Conservation (phyloP, 2,113 vertebrate species). For the Anarrhichthys ocellatus region DNA sequence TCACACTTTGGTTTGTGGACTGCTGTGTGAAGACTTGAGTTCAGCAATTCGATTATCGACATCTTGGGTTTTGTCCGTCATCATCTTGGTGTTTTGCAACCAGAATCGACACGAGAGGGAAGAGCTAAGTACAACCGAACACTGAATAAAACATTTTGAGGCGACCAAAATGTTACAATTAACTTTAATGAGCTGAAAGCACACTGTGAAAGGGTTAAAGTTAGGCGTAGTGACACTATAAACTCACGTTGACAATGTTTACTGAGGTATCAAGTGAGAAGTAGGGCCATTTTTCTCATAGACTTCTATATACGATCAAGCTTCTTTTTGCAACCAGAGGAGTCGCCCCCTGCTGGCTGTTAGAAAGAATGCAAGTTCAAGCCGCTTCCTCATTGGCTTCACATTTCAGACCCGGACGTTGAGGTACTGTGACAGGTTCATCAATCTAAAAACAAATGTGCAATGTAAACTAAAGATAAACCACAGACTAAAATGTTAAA, state of each 20-base stretch:
- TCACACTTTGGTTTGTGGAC: neutral
- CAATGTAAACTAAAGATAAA: neutral
- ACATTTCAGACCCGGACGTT: neutral
- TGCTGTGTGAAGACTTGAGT: neutral
- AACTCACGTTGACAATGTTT: no score
- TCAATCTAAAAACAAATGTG: neutral
- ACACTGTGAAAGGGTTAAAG: no score
- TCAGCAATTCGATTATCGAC: neutral
- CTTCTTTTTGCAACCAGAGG: no score
- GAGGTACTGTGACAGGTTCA: neutral
- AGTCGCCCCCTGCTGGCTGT: no score
- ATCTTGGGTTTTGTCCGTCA: no score
- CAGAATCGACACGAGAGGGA: neutral
- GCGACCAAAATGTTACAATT: neutral
- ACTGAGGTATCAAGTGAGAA: no score
- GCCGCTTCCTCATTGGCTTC: neutral
- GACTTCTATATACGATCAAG: no score
- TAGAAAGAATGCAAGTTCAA: neutral
- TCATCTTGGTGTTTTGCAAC: no score
- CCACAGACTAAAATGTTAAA: slow-evolving; percentile 3
- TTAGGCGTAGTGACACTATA: no score
- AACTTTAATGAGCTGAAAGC: neutral
- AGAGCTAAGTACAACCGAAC: neutral
- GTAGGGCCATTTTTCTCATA: no score
- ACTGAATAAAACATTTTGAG: neutral